Evolutionary conservation across 2,797 vertebrate species (phyloP).

Genomic region (Pristis pectinata): DNA sequence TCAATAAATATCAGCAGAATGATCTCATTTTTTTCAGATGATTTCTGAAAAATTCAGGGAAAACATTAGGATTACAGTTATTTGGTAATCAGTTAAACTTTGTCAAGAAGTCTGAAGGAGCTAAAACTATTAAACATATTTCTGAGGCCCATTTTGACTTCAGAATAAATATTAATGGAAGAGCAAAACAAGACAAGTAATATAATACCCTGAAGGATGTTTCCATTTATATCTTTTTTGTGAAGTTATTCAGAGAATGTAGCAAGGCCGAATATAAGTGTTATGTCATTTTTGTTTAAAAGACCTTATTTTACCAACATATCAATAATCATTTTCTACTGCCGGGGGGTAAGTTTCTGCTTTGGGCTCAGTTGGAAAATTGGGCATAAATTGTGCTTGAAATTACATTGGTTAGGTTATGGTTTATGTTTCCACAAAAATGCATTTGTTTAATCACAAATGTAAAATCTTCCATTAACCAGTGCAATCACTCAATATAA

Average conservation of each 20-base stretch:
- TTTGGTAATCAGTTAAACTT: not conserved
- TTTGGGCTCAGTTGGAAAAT: constrained; percentile 12
- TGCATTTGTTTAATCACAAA: constrained; percentile 10
- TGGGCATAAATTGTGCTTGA: constrained; percentile 21
- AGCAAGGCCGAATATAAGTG: not conserved
- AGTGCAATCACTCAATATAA: not conserved
- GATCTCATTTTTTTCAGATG: not conserved
- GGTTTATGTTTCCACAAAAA: constrained; percentile 25
- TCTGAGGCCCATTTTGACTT: not conserved
- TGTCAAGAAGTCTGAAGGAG: not conserved
- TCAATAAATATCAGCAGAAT: not conserved
- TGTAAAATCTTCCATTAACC: constrained; percentile 6
- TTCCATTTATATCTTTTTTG: not conserved
- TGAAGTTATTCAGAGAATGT: not conserved
- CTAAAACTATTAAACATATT: constrained; percentile 1
- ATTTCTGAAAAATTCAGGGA: not conserved
- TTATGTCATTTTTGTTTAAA: not conserved
- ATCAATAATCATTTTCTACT: not conserved
- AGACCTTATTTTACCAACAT: not conserved
- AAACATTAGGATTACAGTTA: not conserved
- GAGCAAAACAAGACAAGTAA: not conserved
- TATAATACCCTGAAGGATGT: not conserved
- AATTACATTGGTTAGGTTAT: constrained; percentile 7
- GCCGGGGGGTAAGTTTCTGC: not conserved
- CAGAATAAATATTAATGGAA: not conserved